phyloP scores from a whole-genome alignment of 2,888 invertebrate genomes.

The Sipha maydis region DNA sequence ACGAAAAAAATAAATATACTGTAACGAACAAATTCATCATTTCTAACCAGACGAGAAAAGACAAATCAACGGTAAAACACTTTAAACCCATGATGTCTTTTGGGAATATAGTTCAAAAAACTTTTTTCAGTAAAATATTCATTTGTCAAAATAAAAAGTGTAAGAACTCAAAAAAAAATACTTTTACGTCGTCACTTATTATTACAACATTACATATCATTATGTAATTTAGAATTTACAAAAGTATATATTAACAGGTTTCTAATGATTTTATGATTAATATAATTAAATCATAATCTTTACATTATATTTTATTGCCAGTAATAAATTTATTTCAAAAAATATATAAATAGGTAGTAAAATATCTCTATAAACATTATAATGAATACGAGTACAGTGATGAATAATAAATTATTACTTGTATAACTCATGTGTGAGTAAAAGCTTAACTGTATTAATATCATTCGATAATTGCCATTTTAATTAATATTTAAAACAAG shows the following conservation, averaged over 20 bases:
- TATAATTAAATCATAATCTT: too few relatives aligned
- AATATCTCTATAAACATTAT: too few relatives aligned
- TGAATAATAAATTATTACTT: too few relatives aligned
- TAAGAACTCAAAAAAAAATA: not conserved
- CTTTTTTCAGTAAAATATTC: slow-evolving; percentile 32
- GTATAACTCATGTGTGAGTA: too few relatives aligned
- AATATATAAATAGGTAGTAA: too few relatives aligned
- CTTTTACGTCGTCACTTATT: not conserved
- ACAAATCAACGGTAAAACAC: slow-evolving; percentile 58
- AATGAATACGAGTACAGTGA: too few relatives aligned
- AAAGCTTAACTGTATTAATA: too few relatives aligned
- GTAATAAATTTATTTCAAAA: too few relatives aligned
- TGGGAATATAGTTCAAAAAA: slow-evolving; percentile 45
- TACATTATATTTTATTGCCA: too few relatives aligned
- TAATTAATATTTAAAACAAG: too few relatives aligned
- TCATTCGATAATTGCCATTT: too few relatives aligned
- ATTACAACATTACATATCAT: not conserved
- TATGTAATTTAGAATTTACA: not conserved
- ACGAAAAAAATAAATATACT: slow-evolving; percentile 27
- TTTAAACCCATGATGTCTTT: slow-evolving; percentile 45
- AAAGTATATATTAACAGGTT: not conserved
- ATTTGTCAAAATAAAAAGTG: slow-evolving; percentile 37
- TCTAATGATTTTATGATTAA: too few relatives aligned
- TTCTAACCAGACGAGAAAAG: slow-evolving; percentile 16
- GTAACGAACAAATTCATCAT: slow-evolving; percentile 55